Percentiles rank a stretch among this genome's conserved stretches.
These are phyloP conservation scores for Anhinga rufa DNA, from an alignment of 2,113 vertebrate species.

Conservation along the genomic window DNA sequence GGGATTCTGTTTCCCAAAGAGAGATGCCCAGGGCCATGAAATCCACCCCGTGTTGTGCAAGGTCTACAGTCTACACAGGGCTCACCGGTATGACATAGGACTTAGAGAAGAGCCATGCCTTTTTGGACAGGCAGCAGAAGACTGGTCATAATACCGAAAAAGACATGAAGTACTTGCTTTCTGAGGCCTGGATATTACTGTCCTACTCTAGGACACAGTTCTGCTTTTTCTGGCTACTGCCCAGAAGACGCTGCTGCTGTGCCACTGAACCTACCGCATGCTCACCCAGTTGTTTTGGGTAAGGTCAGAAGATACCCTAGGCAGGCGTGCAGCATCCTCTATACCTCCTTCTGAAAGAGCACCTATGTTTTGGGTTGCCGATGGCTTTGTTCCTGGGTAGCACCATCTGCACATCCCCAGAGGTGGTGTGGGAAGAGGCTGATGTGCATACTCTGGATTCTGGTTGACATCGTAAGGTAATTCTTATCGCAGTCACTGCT, in stretches of 20 bases:
- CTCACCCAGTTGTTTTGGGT: background rate
- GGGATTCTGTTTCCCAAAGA: background rate
- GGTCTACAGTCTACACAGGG: background rate
- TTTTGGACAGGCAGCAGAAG: background rate
- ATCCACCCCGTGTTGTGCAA: background rate
- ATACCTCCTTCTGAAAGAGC: background rate
- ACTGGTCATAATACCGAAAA: background rate
- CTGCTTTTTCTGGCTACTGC: background rate
- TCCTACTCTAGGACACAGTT: background rate
- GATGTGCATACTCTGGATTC: background rate
- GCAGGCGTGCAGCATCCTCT: background rate
- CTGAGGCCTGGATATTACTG: background rate
- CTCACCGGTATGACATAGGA: fast-evolving
- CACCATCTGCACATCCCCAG: background rate
- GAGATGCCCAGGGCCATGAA: background rate
- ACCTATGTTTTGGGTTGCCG: background rate
- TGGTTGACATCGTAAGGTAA: background rate
- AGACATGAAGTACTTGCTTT: background rate
- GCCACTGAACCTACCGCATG: background rate
- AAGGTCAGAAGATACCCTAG: background rate
- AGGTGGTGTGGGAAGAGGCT: background rate
- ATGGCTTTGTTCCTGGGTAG: background rate
- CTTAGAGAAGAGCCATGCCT: background rate
- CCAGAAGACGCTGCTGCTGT: background rate
- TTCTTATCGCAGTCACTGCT: background rate